These are phyloP conservation scores for Andricus quercusramuli DNA, from an alignment of 2,888 invertebrate species.

Conservation along the genomic window DNA sequence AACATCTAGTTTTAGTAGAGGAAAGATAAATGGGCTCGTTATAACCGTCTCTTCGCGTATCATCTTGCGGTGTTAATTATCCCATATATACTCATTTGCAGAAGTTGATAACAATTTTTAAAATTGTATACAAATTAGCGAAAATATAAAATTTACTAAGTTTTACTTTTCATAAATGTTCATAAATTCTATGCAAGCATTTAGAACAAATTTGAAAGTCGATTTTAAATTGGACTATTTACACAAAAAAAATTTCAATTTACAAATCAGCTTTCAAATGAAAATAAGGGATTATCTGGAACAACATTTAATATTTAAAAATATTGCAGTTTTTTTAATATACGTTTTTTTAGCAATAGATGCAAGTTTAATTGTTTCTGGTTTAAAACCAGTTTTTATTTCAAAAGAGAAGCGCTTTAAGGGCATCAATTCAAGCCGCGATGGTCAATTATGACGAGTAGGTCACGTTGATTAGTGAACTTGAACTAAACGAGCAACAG, in stretches of 20 bases:
- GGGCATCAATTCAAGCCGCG: slow-evolving; percentile 18
- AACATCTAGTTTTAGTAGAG: not conserved
- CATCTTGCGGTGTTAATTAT: not conserved
- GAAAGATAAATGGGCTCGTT: not conserved
- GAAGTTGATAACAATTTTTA: too few species aligned
- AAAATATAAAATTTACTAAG: too few species aligned
- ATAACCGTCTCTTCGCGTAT: not conserved
- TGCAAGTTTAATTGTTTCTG: not conserved
- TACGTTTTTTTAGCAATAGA: not conserved
- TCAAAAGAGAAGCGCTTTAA: not conserved
- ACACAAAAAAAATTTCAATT: too few species aligned
- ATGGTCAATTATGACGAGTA: slow-evolving; percentile 27
- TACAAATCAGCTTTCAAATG: too few species aligned
- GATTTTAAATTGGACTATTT: too few species aligned
- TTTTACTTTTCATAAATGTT: too few species aligned
- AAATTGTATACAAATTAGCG: too few species aligned
- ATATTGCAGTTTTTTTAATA: not conserved
- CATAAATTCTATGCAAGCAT: too few species aligned
- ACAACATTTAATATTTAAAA: not conserved
- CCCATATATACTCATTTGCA: too few species aligned
- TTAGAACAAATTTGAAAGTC: too few species aligned
- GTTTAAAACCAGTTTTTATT: not conserved
- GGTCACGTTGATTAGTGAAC: slow-evolving; percentile 42
- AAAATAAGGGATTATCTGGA: too few species aligned
- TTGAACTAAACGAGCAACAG: slow-evolving; percentile 29